A percentile compares a stretch with the other conserved stretches of the same genome.
These are phyloP conservation scores for Rambutsinella grinnellia DNA, from an alignment of 2,888 invertebrate species.

Conservation along the genomic window DNA sequence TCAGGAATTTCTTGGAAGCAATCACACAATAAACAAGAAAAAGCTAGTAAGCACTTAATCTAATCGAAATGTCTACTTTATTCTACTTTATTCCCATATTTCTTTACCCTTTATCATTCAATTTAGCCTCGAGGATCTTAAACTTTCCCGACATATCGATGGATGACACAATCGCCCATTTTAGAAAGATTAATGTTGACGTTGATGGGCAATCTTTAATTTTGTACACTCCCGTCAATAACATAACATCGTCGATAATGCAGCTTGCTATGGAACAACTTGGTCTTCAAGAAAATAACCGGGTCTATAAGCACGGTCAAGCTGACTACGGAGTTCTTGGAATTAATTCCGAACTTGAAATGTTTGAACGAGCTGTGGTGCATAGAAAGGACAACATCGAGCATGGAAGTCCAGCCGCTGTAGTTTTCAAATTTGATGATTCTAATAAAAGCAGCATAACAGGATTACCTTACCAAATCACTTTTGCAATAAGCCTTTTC, in stretches of 20 bases:
- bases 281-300: slow-evolving; percentile 19
- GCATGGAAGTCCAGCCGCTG: slow-evolving; percentile 48
- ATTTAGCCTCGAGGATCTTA: slow-evolving; percentile 5
- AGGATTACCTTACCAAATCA: slow-evolving; percentile 32
- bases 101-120: too few species aligned
- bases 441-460: slow-evolving; percentile 9
- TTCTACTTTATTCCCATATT: background rate
- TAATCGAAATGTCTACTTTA: background rate
- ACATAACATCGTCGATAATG: slow-evolving; percentile 40
- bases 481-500: slow-evolving; percentile 40
- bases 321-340: slow-evolving; percentile 8
- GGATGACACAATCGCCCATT: slow-evolving; percentile 20
- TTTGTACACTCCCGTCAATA: slow-evolving; percentile 43
- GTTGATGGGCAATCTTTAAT: slow-evolving; percentile 27
- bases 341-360: slow-evolving; percentile 13
- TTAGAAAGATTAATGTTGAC: slow-evolving; percentile 32
- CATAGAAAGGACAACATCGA: slow-evolving; percentile 27
- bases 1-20: slow-evolving; percentile 58
- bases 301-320: background rate
- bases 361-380: slow-evolving; percentile 47
- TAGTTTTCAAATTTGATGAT: slow-evolving; percentile 42
- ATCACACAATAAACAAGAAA: slow-evolving; percentile 25
- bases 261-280: slow-evolving; percentile 21
- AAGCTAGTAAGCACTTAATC: slow-evolving; percentile 1
- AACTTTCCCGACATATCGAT: slow-evolving; percentile 34